Evolutionary conservation across 2,797 vertebrate species (phyloP).

Genomic region (Tangara arthus): DNA sequence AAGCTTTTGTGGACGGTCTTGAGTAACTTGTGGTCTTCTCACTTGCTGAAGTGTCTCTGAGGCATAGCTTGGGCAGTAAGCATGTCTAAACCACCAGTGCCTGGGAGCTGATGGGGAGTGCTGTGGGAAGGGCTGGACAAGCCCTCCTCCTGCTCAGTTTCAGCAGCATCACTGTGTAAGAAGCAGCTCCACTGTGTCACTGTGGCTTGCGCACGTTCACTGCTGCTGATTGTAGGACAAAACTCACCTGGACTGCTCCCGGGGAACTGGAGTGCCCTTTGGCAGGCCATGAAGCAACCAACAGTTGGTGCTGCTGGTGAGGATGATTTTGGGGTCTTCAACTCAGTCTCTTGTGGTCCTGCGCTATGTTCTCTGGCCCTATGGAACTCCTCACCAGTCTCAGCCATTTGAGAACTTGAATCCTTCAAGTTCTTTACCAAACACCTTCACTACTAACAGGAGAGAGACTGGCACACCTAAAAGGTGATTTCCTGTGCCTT

Average conservation of each 20-base stretch:
- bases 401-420: background rate
- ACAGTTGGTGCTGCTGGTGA: background rate
- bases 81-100: background rate
- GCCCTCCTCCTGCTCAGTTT: background rate
- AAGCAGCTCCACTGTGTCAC: accelerated
- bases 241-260: background rate
- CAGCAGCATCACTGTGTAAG: accelerated
- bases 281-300: background rate
- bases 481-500: background rate
- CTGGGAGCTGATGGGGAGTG: background rate
- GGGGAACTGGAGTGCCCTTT: background rate
- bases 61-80: background rate
- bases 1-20: background rate
- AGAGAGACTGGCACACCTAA: background rate
- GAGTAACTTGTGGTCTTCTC: background rate
- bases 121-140: background rate
- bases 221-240: background rate
- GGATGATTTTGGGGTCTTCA: background rate
- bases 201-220: accelerated
- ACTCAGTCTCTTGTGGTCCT: accelerated
- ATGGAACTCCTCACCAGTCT: accelerated
- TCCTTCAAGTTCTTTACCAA: background rate
- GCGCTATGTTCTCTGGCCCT: accelerated
- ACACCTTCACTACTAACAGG: background rate
- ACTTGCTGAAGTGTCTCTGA: background rate